phyloP scores from a whole-genome alignment of 2,888 invertebrate species.

The Sicus ferrugineus region DNA sequence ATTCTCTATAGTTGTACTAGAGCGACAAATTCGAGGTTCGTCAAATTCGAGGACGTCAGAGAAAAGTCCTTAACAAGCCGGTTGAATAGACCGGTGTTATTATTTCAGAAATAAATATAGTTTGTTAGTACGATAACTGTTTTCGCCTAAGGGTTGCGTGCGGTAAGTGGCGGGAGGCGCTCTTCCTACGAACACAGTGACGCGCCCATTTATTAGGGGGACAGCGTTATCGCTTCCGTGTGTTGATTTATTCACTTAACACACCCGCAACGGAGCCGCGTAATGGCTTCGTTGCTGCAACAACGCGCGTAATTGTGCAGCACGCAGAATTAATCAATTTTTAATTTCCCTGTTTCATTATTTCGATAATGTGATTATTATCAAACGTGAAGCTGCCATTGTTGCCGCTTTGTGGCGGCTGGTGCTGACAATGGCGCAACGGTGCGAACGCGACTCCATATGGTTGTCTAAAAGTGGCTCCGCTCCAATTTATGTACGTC shows the following conservation, averaged over 20 bases:
- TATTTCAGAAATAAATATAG: no score
- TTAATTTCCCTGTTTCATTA: slow-evolving; percentile 32
- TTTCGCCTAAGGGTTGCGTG: background rate
- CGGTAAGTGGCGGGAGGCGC: background rate
- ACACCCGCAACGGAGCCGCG: slow-evolving; percentile 28
- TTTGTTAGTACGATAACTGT: no score
- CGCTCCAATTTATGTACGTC: slow-evolving; percentile 10
- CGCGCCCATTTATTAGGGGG: slow-evolving; percentile 38
- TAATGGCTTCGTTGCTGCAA: slow-evolving; percentile 32
- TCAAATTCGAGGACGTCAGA: no score
- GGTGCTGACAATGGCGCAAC: background rate
- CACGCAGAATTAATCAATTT: slow-evolving; percentile 37
- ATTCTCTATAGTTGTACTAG: no score
- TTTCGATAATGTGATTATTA: slow-evolving; percentile 34
- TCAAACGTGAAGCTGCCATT: slow-evolving; percentile 14
- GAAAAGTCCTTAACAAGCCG: no score
- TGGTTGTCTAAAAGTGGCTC: background rate
- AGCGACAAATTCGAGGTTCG: no score
- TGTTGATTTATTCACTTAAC: slow-evolving; percentile 34
- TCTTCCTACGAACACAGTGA: slow-evolving; percentile 35
- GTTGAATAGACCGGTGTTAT: no score
- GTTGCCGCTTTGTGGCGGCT: background rate
- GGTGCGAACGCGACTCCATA: background rate
- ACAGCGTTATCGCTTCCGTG: background rate
- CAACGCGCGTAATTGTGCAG: slow-evolving; percentile 33